Evolutionary conservation across 1,140 invertebrate genomes (phyloP), one percentile per base, ranked within the genome.

Genomic region (Bactericera cockerelli): DNA sequence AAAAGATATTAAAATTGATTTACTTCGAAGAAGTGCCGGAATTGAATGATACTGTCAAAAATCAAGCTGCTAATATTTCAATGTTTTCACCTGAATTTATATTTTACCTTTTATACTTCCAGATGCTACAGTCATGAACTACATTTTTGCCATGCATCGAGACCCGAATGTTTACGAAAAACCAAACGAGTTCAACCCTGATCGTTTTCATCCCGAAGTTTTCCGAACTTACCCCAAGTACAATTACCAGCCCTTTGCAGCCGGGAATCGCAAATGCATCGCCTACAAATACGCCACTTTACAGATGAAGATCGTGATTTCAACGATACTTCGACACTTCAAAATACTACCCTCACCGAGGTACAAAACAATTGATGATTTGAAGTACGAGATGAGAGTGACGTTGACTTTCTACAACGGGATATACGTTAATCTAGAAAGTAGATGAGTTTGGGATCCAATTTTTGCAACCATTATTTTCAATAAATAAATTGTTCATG

Each of bases 181-280:
- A 68, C 87, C 93, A 0, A 77, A 87, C 28, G 77, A 74, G 57
- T 96, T 93, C 69, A 78, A 94, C 74, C 93, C 93, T 0, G 91
- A 96, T 62, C 84, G 93, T 68, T 96, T 96, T 76, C 72, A 91
- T 53, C 84, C 87, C 0, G 90, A 94, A 70, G 82, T 81, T 59
- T 49, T 49, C 19, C 3, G n/a, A 49, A 49, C 6, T 10, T 49
- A 49, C 19, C 42, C 42, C 4, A 49, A 49, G 22, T 49, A 49
- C 42, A 49, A 49, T n/a, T 49, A 49, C 19, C 42, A 49, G 19
- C 42, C 42, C 4, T 49, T 49, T 49, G 42, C 42, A 16, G 42
- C 22, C 22, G 42, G 42, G n/a, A 49, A 49, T 56, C 6, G 59
- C 21, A 28, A 60, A 26, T 56, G 26, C 55, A 26, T 59, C n/a